A percentile compares a stretch with the other conserved stretches of the same genome.
Conservation (phyloP, 2,888 invertebrate species). For the Liopterus haemorrhoidalis region DNA sequence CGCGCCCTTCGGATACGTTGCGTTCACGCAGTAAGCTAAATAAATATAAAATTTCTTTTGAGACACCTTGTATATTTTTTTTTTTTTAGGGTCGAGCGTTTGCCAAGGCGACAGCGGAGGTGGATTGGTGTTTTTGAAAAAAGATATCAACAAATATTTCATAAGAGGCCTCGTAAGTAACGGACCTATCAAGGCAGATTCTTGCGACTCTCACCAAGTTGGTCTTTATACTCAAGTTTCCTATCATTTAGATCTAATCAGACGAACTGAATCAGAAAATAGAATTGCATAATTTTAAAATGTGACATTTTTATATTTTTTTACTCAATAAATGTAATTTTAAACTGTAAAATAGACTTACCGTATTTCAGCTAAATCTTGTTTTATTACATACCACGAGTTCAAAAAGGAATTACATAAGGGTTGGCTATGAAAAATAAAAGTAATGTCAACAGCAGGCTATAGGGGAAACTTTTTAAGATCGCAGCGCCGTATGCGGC, state of each 20-base stretch:
- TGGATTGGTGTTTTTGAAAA: slow-evolving; percentile 42
- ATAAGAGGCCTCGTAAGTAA: slow-evolving; percentile 45
- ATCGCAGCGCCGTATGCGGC: too few relatives aligned
- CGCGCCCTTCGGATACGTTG: too few relatives aligned
- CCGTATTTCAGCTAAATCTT: too few relatives aligned
- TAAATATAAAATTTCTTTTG: too few relatives aligned
- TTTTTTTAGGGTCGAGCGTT: slow-evolving; percentile 41
- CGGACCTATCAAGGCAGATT: slow-evolving; percentile 37
- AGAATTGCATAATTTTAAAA: background rate
- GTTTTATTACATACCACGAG: too few relatives aligned
- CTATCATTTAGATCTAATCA: slow-evolving; percentile 7
- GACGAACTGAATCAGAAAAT: background rate
- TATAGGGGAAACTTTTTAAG: too few relatives aligned
- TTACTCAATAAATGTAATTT: too few relatives aligned
- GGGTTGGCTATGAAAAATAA: too few relatives aligned
- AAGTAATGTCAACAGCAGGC: too few relatives aligned
- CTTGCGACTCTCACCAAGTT: slow-evolving; percentile 24
- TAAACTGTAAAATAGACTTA: too few relatives aligned
- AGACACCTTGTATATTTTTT: slow-evolving; percentile 1
- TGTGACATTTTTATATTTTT: background rate
- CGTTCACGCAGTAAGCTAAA: too few relatives aligned
- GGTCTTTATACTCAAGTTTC: slow-evolving; percentile 25
- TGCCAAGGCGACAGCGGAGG: slow-evolving; percentile 48
- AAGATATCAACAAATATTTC: slow-evolving; percentile 39
- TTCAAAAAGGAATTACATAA: too few relatives aligned